Base-by-base conservation (phyloP, 1,140 invertebrate genomes). In the Druon quercuslanigerum region DNA sequence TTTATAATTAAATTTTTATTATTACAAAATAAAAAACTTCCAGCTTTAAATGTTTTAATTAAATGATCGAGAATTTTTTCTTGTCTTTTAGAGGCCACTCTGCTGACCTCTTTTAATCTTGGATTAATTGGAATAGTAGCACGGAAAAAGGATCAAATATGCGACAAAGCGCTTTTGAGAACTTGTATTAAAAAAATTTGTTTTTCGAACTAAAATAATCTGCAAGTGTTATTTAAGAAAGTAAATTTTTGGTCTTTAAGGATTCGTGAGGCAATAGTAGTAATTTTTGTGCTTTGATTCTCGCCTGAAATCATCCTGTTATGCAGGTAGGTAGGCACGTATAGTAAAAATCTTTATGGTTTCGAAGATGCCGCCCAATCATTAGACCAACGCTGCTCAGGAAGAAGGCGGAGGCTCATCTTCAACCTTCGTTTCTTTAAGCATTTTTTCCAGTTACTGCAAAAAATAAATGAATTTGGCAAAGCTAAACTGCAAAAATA, bases 311-410 rank as follows among this genome's bases (percentile, higher is more conserved):
- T 73, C 71, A 46, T 74, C 40, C 72, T 50, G 54, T 71, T 72
- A 40, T 50, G 16, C 54, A 17, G 25, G 46, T 70, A 52, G 51
- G 25, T 11, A 71, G 78, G 76, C 73, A 83, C 75, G 75, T 79
- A 82, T 56, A 51, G 51, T 72, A 78, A 80, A 81, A 78, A 77
- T 66, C 72, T 74, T 51, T 74, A 75, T 54, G 20, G 46, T 51
- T 79, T 81, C 81, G 86, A 86, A 85, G 79, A 74, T 75, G 79
- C 85, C 80, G 81, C 82, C 52, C 73, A 76, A 71, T 86, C 81
- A 85, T 86, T 86, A 87, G 74, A 78, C 40, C 40, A 46, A 46
- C 57, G 40, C 71, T 76, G 50, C 74, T 74, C 14, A 73, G 77
- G 72, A 77, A 72, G 77, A 73, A 79, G 77, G 80, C 79, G 79